These are phyloP conservation scores for Sardina pilchardus DNA, from an alignment of 2,113 vertebrate species.

Conservation along the genomic window DNA sequence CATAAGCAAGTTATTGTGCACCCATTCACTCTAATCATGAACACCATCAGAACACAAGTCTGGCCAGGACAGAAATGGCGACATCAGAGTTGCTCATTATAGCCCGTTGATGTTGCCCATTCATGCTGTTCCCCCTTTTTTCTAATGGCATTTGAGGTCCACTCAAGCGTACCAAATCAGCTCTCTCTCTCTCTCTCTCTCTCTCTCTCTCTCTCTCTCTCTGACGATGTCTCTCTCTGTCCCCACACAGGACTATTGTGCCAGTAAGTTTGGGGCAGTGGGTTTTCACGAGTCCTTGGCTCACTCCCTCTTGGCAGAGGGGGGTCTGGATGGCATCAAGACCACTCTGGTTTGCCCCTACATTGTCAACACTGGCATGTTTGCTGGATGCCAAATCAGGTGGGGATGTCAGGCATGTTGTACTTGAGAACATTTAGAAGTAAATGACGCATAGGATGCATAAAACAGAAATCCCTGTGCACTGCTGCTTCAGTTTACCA, in stretches of 20 bases:
- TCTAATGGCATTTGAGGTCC: background rate
- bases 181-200: too few relatives aligned
- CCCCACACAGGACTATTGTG: constrained; percentile 66
- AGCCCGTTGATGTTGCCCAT: background rate
- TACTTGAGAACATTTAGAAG: background rate
- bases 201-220: too few relatives aligned
- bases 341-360: constrained; percentile 70
- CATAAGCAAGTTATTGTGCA: background rate
- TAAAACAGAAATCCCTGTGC: too few relatives aligned
- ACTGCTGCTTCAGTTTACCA: too few relatives aligned
- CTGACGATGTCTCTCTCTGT: background rate
- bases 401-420: constrained; percentile 23
- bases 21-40: background rate
- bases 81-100: background rate
- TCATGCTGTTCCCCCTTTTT: background rate
- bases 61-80: background rate
- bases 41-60: background rate
- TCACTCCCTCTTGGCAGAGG: constrained; percentile 63
- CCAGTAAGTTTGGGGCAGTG: constrained; percentile 71
- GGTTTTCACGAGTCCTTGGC: constrained; percentile 71
- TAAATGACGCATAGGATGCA: too few relatives aligned
- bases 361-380: constrained; percentile 68
- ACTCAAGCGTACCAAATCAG: background rate
- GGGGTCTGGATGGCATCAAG: constrained; percentile 60
- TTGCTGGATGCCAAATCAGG: constrained; percentile 66